Base-by-base conservation (phyloP, 2,113 vertebrate species). In the Eudyptes chrysolophus region DNA sequence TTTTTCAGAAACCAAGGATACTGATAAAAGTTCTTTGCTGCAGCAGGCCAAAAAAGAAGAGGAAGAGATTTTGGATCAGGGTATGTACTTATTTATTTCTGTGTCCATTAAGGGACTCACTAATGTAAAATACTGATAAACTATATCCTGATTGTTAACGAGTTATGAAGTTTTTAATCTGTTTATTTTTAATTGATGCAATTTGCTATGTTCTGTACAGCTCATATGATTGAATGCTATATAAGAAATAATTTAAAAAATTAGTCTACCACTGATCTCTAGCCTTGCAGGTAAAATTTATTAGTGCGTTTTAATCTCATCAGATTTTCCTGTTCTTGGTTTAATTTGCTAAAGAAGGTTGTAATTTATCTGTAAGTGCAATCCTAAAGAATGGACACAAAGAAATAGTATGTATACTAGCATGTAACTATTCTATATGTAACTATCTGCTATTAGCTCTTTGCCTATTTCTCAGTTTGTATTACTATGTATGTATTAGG, bases 11-110 rank as follows among this genome's bases (percentile, higher is more conserved):
- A 89, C 89, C 62, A 98, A 98, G 97, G 98, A 97, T 80, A 95
- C 82, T 95, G 97, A 98, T 94, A 97, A 98, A 79, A 92, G 93
- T 79, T 93, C 89, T 66, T 82, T 94, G 68, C 81, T 95, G 48
- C 93, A 98, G 77, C 98, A 98, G 60, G 93, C 96, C 55, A 98
- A 96, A 94, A 98, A 97, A 87, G 98, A 98, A 68, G 98, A 98
- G 72, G 98, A 98, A 49, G 98, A 98, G 22, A 96, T 97, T 89
- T 97, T 98, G 92, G 98, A 99, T 98, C 98, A 99, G 91, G 98
- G 99, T 99, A 98, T 97, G 99, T 98, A 77, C 48, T 44, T 90
- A 9, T 42, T 93, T 92, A 29, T 85, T 94, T 79, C 40, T 46
- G 0, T 51, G 18, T 65, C 40, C 82, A 24, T 26, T 81, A 55